Percentiles rank a stretch among this genome's conserved stretches.
phyloP scores from a whole-genome alignment of 2,888 invertebrate species.

The Dendrolimus houi region DNA sequence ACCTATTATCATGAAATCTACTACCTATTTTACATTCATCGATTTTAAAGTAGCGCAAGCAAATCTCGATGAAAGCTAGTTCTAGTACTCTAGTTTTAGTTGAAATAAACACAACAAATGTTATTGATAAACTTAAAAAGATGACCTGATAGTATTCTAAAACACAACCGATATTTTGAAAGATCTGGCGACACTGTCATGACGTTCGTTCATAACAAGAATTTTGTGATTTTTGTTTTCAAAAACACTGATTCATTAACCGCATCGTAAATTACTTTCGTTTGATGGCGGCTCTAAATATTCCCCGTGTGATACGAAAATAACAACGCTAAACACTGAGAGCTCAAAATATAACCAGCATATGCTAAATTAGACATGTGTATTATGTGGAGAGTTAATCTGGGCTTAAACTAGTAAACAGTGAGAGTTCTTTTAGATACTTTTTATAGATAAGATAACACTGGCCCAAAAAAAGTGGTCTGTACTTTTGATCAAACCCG shows the following conservation, averaged over 20 bases:
- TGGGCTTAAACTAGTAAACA: background rate
- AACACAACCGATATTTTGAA: no score
- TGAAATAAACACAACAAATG: no score
- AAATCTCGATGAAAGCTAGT: no score
- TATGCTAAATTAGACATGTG: background rate
- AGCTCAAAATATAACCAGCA: background rate
- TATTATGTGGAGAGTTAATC: background rate
- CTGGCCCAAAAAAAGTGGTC: no score
- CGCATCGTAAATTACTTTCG: conserved; percentile 20
- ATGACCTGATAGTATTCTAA: no score
- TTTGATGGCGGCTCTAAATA: conserved; percentile 25
- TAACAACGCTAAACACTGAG: background rate
- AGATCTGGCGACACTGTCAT: background rate
- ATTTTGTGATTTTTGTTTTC: background rate
- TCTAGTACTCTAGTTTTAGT: no score
- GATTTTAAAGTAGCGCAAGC: no score
- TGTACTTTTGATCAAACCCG: no score
- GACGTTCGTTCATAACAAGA: background rate
- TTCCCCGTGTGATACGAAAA: conserved; percentile 19
- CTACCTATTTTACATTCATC: no score
- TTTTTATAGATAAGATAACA: no score
- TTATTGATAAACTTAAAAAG: no score
- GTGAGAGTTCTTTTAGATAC: background rate
- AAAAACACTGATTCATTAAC: conserved; percentile 20
- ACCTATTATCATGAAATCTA: no score